Evolutionary conservation across 2,113 vertebrate species (phyloP).

Genomic region (Orycteropus afer): DNA sequence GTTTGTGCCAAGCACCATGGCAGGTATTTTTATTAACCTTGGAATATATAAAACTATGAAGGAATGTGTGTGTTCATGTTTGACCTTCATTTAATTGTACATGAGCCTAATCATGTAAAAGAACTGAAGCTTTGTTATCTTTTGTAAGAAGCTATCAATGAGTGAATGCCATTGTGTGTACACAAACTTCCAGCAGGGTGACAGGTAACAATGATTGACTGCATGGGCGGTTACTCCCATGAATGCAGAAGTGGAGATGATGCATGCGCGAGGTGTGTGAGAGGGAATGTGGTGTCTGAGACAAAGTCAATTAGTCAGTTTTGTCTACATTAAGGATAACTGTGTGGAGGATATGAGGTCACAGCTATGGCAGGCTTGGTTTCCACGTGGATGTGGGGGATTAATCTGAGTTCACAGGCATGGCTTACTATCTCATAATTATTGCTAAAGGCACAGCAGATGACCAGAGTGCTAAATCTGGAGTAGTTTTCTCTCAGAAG

Average conservation of each 20-base stretch:
- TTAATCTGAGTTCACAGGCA: not conserved
- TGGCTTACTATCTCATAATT: not conserved
- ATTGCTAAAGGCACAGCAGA: not conserved
- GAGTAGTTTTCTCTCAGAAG: not conserved
- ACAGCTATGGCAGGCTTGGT: not conserved
- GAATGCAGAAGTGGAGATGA: not conserved
- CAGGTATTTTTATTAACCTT: not conserved
- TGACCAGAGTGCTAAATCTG: not conserved
- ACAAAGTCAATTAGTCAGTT: not conserved
- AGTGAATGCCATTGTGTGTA: constrained; percentile 50
- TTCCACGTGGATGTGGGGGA: not conserved
- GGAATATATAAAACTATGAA: not conserved
- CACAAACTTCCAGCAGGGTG: constrained; percentile 44
- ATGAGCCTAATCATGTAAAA: not conserved
- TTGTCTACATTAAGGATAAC: not conserved
- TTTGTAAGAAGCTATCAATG: constrained; percentile 56
- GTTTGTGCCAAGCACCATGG: not conserved
- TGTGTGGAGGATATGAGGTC: not conserved
- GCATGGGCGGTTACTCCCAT: not conserved
- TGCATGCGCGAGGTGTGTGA: not conserved
- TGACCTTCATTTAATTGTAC: constrained; percentile 12
- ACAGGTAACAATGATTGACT: constrained; percentile 69
- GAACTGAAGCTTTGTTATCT: constrained; percentile 56
- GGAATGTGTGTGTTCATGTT: not conserved
- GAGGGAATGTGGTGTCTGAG: not conserved